A percentile compares a stretch with the other conserved stretches of the same genome.
These are phyloP conservation scores for Cotesia typhae DNA, from an alignment of 1,140 invertebrate genomes.

Conservation along the genomic window DNA sequence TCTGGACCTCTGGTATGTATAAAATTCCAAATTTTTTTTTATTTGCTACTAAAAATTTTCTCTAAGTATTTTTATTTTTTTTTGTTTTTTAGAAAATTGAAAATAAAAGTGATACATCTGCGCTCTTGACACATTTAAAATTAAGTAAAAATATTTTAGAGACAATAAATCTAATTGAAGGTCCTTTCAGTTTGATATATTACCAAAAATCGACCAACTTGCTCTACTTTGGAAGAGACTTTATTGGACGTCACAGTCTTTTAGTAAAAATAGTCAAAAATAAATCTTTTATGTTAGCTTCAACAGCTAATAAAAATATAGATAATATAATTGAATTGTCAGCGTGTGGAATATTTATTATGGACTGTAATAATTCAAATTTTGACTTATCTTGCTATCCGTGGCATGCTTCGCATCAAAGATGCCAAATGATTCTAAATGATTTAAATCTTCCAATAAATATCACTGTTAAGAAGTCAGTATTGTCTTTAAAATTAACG, in stretches of 20 bases:
- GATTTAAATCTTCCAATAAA: constrained; percentile 57
- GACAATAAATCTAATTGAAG: constrained; percentile 71
- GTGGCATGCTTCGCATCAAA: constrained; percentile 55
- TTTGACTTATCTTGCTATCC: constrained; percentile 61
- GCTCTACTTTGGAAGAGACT: constrained; percentile 87
- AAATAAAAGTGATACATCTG: constrained; percentile 59
- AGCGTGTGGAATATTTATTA: constrained; percentile 73
- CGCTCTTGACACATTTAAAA: constrained; percentile 56
- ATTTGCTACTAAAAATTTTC: neutral
- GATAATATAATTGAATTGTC: constrained; percentile 76
- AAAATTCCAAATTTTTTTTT: neutral
- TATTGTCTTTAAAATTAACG: constrained; percentile 34
- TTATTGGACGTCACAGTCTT: constrained; percentile 84
- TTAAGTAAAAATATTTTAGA: constrained; percentile 58
- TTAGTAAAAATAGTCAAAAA: constrained; percentile 70
- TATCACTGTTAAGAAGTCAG: constrained; percentile 46
- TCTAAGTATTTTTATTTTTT: neutral
- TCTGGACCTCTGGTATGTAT: constrained; percentile 61
- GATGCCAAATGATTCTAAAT: constrained; percentile 52
- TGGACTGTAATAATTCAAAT: constrained; percentile 66
- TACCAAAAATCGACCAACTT: constrained; percentile 70
- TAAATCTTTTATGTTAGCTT: constrained; percentile 61
- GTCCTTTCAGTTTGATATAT: constrained; percentile 87
- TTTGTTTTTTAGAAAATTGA: constrained; percentile 49
- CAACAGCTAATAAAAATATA: constrained; percentile 69